phyloP scores from a whole-genome alignment of 2,113 vertebrate species.

The cattle (Bos taurus) region ARS-UCD2.0 NC_037329.1:129196001-129196500 shows the following conservation, averaged over 20 bases:
- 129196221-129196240: constrained; percentile 98
- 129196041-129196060: background rate
- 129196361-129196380: background rate
- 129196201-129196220: constrained; percentile 91
- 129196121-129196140: background rate
- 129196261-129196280: constrained; percentile 98
- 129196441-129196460: background rate
- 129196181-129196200: fast-evolving
- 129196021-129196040: background rate
- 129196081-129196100: background rate
- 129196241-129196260: constrained; percentile 97
- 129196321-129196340: background rate
- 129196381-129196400: background rate
- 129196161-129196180: background rate
- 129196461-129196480: background rate
- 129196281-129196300: constrained; percentile 97
- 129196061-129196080: background rate
- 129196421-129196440: background rate
- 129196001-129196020: background rate
- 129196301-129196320: constrained; percentile 94
- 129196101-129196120: background rate
- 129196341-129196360: fast-evolving
- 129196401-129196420: background rate
- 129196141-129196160: fast-evolving
- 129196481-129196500: background rate